Base-by-base conservation (phyloP, 2,888 invertebrate genomes). In the Synanthedon myopaeformis region DNA sequence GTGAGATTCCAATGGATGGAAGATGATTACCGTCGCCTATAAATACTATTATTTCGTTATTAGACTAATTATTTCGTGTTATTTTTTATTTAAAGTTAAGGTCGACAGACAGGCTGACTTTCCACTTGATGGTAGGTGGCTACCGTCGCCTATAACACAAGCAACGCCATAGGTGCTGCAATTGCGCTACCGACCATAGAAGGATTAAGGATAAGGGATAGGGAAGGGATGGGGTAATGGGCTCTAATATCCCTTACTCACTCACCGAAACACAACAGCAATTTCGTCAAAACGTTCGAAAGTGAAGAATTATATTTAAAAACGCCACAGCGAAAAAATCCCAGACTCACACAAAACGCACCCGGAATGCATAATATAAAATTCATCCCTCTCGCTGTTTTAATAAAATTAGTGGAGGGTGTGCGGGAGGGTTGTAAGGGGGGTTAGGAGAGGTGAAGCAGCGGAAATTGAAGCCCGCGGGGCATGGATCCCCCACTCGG, bases 391-490 rank as follows among this genome's bases (percentile, higher is more conserved):
- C 65, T 56, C 63, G 61, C 63, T 41, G 59, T 82, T 83, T 85
- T 85, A 85, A 84, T 85, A 83, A 84, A 80, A 85, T 85, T 83
- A 85, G 80, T 63, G 69, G 57, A 58, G 65, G 62, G 61, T 54
- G 57, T 53, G 56, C 55, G 56, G 57, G 54, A 53, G 56, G 58
- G 60, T 57, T 55, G 52, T 51, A 51, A 54, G 56, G 59, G 59
- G 55, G 65, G 58, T 45, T 56, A 58, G 57, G 57, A 58, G 66
- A 64, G 59, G 61, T 63, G 62, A 51, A 59, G 61, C 71, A 69
- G 64, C 76, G 82, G 82, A 82, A 84, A 84, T 84, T 83, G 82
- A 83, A 83, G 82, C 71, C 63, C 70, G 70, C 69, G 73, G 59
- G 55, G 52, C 74, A 67, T 67, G 66, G 66, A 69, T 69, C 70